phyloP scores from a whole-genome alignment of 1,140 invertebrate species.

The Carcinoscorpius rotundicauda region DNA sequence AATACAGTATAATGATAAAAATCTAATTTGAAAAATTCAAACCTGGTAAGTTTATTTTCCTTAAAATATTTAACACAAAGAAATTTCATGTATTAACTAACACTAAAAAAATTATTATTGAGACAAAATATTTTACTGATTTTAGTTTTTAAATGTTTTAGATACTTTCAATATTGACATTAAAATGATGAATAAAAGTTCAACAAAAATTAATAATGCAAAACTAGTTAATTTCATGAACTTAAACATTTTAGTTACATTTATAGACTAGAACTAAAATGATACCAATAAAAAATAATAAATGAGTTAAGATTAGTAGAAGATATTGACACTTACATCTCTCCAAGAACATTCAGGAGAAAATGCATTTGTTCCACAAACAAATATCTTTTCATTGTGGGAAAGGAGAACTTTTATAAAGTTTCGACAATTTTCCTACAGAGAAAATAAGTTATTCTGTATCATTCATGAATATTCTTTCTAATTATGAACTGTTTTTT shows the following conservation, averaged over 20 bases:
- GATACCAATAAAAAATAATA: too few relatives aligned
- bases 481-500: too few relatives aligned
- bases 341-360: constrained; percentile 77
- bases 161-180: not conserved
- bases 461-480: too few relatives aligned
- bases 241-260: constrained; percentile 50
- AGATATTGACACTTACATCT: constrained; percentile 65
- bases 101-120: too few relatives aligned
- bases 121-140: too few relatives aligned
- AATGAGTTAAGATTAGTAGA: constrained; percentile 66
- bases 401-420: constrained; percentile 72
- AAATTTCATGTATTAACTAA: too few relatives aligned
- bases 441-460: not conserved
- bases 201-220: constrained; percentile 68
- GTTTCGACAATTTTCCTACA: constrained; percentile 67
- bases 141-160: not conserved
- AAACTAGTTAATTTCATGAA: constrained; percentile 64
- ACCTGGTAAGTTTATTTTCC: too few relatives aligned
- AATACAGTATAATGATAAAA: too few relatives aligned
- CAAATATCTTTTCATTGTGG: constrained; percentile 62
- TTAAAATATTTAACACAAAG: too few relatives aligned
- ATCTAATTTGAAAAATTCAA: too few relatives aligned
- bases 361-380: constrained; percentile 87
- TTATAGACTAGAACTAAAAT: too few relatives aligned
- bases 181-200: constrained; percentile 53